Evolutionary conservation across 2,797 vertebrate genomes (phyloP), one percentile per base, ranked within the genome.

Genomic region (Ctenopoma multispine): DNA sequence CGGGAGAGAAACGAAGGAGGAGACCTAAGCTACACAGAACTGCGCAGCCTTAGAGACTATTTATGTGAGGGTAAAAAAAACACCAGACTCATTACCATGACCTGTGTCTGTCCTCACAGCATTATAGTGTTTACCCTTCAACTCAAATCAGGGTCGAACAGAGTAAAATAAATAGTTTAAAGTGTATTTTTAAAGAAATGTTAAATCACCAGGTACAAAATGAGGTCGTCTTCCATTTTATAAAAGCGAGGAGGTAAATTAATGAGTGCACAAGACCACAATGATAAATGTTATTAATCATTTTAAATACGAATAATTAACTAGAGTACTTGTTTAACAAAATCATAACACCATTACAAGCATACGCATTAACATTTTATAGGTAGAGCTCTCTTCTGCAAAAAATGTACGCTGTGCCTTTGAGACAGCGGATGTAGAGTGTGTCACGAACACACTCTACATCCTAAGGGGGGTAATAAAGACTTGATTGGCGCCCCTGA

Each of bases 301-400:
- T 51, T 69, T 54, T 73, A 27, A 72, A 68, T 63, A 31, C 76
- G 17, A 14, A 58, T 72, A 68, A 83, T 82, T 68, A 75, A 75
- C 50, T 59, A 10, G 51, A 60, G 27, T 51, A 51, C 24, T 72
- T 53, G 36, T 65, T 68, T 49, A 67, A 68, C 43, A 63, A 63
- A 78, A 80, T 61, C 38, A n/a, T 38, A 69, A 81, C 63, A 74
- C n/a, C 21, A 75, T 83, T 69, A 80, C 73, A 72, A 72, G 72
- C 71, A 54, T 40, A 49, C 49, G 69, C 63, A 18, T 76, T 29
- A 70, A 72, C 72, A 38, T 72, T 75, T 88, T 65, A 71, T 69
- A 58, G 66, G 24, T 6, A 14, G 17, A 21, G 0, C 17, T 5
- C 56, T 43, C 47, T n/a, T 20, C 18, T 1, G 34, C 46, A 41